Evolutionary conservation across 1,140 invertebrate genomes (phyloP), one percentile per base, ranked within the genome.

Genomic region (Sesamia nonagrioides): DNA sequence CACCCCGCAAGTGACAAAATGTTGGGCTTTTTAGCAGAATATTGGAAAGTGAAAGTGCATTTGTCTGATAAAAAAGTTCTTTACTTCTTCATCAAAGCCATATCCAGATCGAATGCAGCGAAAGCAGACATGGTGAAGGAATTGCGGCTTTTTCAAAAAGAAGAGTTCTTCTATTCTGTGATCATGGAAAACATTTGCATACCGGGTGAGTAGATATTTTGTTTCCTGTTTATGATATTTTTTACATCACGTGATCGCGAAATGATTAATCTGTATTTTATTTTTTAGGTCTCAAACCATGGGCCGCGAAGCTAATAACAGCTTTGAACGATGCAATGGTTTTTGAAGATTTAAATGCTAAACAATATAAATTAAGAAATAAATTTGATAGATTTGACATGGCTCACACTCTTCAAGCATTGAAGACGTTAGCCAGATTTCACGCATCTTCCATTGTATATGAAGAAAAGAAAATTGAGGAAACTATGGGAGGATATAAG

Each of bases 11-110:
- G 90, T 83, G 85, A 91, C 13, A 92, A 91, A 81, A 93, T 94
- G 90, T 81, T 94, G 45, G 93, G 93, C 1, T 94, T 90, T 82
- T 68, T 93, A 48, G 72, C 87, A 11, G 93, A 95, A 80, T 92
- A 95, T 83, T 92, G 85, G 83, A 93, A 87, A 85, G 66, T 95
- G 2, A 81, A 86, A 79, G 82, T 95, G 17, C 40, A 78, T 66
- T 54, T 91, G 18, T 50, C 66, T 13, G 72, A 81, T 68, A 81
- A 60, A 37, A 84, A 83, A 84, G 63, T 69, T 27, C 27, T 27
- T 27, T 27, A 35, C 71, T 94, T 89, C 77, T 94, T 94, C 50
- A 89, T 94, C n/a, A 94, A 94, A 86, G 86, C 85, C 3, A 78
- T 94, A 45, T 89, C 91, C 0, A 86, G 76, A 79, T 80, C 84